Conservation (phyloP, 2,888 invertebrate species). For the Sialis fuliginosa region DNA sequence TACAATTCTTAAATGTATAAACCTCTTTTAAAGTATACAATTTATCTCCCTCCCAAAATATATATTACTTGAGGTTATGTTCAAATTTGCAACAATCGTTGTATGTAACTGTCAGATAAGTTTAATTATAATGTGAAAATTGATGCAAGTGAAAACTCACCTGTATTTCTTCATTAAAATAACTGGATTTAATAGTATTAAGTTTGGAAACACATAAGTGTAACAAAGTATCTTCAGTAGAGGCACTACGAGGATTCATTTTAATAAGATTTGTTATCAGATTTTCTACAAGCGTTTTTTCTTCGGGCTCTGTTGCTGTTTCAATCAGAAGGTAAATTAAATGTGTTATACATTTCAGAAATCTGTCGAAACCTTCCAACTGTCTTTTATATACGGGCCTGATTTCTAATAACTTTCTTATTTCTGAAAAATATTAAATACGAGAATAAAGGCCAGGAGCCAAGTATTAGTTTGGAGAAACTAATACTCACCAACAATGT, state of each 20-base stretch:
- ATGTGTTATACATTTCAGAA: conserved; percentile 62
- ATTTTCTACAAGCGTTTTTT: conserved; percentile 26
- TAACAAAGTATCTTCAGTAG: conserved; percentile 61
- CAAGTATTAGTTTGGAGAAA: background rate
- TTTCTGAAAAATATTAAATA: conserved; percentile 23
- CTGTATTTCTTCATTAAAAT: conserved; percentile 50
- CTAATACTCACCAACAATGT: conserved; percentile 29
- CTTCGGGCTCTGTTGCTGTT: conserved; percentile 33
- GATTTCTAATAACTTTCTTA: conserved; percentile 29
- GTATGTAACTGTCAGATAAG: background rate
- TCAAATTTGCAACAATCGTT: background rate
- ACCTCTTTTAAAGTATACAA: background rate
- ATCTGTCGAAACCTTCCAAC: conserved; percentile 65
- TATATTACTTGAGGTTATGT: background rate
- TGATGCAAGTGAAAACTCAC: conserved; percentile 12
- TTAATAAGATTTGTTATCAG: conserved; percentile 38
- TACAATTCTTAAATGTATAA: too few relatives aligned
- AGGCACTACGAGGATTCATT: conserved; percentile 47
- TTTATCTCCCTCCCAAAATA: background rate
- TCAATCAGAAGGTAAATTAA: conserved; percentile 51
- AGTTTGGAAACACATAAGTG: conserved; percentile 67
- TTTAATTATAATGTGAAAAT: too few relatives aligned
- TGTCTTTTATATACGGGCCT: conserved; percentile 61
- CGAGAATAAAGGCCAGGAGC: background rate
- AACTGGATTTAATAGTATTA: conserved; percentile 60